Evolutionary conservation across 2,888 invertebrate genomes (phyloP), one percentile per base, ranked within the genome.

Genomic region (Strigamia maritima): DNA sequence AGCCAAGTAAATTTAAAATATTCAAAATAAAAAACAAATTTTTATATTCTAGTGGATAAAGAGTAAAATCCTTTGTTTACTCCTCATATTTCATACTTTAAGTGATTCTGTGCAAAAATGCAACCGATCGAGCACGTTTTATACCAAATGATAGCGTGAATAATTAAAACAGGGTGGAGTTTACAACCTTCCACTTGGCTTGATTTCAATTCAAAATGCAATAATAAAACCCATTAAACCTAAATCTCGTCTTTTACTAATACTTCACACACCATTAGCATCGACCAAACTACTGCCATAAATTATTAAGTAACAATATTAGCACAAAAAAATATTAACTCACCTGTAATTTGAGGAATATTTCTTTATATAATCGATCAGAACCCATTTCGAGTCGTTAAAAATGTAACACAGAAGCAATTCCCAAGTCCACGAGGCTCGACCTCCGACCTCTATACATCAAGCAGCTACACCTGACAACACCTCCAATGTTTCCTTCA

Each of bases 391-490:
- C 54, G n/a, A 35, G 35, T 10, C 2, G 35, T 35, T 35, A 54
- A 22, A 54, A 54, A 54, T 35, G 54, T 54, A 54, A 54, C 54
- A 22, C 54, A 19, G 54, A 19, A 54, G 54, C 54, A 54, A 19
- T 54, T 54, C 54, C 54, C 19, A 8, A 4, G 54, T 2, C 19
- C 19, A 7, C 22, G 8, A n/a, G 8, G 19, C 8, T n/a, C 19
- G 54, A 54, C 54, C 54, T 19, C 54, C 54, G 54, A 54, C 54
- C 54, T 54, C 54, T 54, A 54, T 54, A n/a, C 3, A 54, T 54
- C 19, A 54, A 54, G 54, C 54, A 8, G n/a, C 22, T n/a, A 2
- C 54, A 19, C 54, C n/a, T 54, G 54, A n/a, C 54, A 54, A 19
- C 54, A 54, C 54, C 54, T 35, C 35, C 35, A 35, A 35, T 35